A percentile compares a stretch with the other conserved stretches of the same genome.
Evolutionary conservation across 2,888 invertebrate species (phyloP).

Genomic region (Antheraea yamamai): DNA sequence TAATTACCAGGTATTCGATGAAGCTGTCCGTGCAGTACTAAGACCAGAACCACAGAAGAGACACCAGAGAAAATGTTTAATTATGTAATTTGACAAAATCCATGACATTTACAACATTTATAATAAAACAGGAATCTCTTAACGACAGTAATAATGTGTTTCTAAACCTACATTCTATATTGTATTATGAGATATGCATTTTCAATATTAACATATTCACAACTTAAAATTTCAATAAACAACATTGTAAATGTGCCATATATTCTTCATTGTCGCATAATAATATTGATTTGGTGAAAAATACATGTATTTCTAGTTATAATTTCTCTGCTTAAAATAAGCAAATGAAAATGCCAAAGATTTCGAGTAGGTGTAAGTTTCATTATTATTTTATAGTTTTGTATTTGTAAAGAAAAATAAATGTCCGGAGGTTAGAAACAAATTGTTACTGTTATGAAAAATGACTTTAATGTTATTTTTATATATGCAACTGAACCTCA

Average conservation of each 20-base stretch:
- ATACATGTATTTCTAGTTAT: conserved; percentile 59
- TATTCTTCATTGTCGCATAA: conserved; percentile 23
- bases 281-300: conserved; percentile 51
- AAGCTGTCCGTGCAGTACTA: conserved; percentile 98
- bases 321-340: conserved; percentile 55
- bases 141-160: conserved; percentile 78
- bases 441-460: conserved; percentile 76
- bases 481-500: conserved; percentile 70
- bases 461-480: conserved; percentile 69
- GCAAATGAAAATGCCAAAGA: conserved; percentile 77
- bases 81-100: conserved; percentile 82
- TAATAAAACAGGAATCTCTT: conserved; percentile 64
- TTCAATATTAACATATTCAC: conserved; percentile 23
- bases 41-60: conserved; percentile 98
- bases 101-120: conserved; percentile 56
- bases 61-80: conserved; percentile 94
- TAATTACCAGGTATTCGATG: conserved; percentile 95
- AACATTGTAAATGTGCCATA: conserved; percentile 33
- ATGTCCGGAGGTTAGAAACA: conserved; percentile 70
- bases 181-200: conserved; percentile 15
- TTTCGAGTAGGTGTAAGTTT: conserved; percentile 73
- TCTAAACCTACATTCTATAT: conserved; percentile 58
- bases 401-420: conserved; percentile 42
- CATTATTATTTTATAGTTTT: conserved; percentile 55
- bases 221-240: conserved; percentile 19